A percentile compares a stretch with the other conserved stretches of the same genome.
Evolutionary conservation across 2,888 invertebrate genomes (phyloP).

Genomic region (Calameuta filiformis): DNA sequence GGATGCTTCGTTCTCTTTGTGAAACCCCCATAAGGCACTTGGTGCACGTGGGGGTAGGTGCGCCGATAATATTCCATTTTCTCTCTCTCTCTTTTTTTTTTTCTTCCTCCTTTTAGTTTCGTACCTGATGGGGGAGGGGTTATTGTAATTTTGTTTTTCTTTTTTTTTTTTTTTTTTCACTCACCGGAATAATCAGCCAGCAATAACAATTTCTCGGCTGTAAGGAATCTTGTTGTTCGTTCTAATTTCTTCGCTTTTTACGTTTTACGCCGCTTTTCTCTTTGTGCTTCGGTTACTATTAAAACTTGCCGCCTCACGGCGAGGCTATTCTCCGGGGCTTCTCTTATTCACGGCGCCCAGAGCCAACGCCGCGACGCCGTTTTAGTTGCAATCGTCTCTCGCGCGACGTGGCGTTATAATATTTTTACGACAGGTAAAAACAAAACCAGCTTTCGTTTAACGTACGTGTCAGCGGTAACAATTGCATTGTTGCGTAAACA

Average conservation of each 20-base stretch:
- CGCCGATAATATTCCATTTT: constrained; percentile 7
- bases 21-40: too few species aligned
- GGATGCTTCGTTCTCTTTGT: not conserved
- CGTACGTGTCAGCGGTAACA: not conserved
- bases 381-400: not conserved
- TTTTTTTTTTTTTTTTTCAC: constrained; percentile 9
- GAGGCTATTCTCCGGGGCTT: not conserved
- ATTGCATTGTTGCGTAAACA: not conserved
- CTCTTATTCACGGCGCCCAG: not conserved
- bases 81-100: too few species aligned
- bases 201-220: constrained; percentile 25
- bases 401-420: not conserved
- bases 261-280: constrained; percentile 13
- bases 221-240: constrained; percentile 20
- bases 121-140: not conserved
- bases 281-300: constrained; percentile 26
- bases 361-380: not conserved
- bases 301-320: constrained; percentile 21
- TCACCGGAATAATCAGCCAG: constrained; percentile 22
- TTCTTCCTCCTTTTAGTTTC: not conserved
- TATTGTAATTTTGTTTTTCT: not conserved
- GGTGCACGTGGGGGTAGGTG: constrained; percentile 3
- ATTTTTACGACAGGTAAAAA: not conserved
- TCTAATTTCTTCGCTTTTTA: constrained; percentile 21
- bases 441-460: not conserved